A percentile compares a stretch with the other conserved stretches of the same genome.
These are phyloP conservation scores for Rotaria sp. DNA, from an alignment of 2,888 invertebrate species.

Conservation along the genomic window DNA sequence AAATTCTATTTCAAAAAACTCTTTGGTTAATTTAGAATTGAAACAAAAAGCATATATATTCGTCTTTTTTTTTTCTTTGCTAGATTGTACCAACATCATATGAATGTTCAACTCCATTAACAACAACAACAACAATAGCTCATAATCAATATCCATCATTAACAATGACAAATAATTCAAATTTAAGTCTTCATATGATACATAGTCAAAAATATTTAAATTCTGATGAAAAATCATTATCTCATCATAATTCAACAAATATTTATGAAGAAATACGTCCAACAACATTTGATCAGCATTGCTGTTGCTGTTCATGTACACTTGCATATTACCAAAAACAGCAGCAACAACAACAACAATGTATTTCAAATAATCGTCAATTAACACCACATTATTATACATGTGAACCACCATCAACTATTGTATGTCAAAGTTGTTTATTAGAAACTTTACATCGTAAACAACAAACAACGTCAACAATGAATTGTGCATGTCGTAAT, in stretches of 20 bases:
- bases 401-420: not conserved
- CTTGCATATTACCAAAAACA: not conserved
- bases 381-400: not conserved
- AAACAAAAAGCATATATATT: too few relatives aligned
- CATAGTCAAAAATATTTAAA: not conserved
- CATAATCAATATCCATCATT: constrained; percentile 4
- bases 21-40: too few relatives aligned
- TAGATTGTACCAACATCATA: not conserved
- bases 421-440: not conserved
- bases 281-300: not conserved
- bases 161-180: not conserved
- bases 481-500: not conserved
- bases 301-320: not conserved
- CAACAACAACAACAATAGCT: not conserved
- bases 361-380: not conserved
- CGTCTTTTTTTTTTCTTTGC: not conserved
- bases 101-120: not conserved
- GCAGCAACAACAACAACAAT: not conserved
- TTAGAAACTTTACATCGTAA: not conserved
- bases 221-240: not conserved
- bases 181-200: not conserved
- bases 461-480: not conserved
- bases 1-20: too few relatives aligned
- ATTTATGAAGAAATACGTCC: constrained; percentile 5
- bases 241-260: not conserved